Evolutionary conservation across 2,113 vertebrate species (phyloP).

Genomic region (Microcebus murinus): DNA sequence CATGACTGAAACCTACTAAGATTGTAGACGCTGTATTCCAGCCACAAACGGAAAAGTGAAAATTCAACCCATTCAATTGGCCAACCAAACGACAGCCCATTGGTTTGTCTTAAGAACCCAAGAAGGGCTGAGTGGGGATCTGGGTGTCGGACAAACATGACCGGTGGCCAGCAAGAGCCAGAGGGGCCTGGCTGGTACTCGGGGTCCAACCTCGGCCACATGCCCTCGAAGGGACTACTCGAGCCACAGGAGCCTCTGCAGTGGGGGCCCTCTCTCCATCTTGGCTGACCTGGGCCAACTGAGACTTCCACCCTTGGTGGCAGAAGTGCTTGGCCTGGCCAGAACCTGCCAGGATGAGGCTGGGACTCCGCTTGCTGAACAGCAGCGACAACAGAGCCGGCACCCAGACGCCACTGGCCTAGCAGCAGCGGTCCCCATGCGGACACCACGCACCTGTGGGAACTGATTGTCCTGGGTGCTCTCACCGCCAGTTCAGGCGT

Average conservation of each 20-base stretch:
- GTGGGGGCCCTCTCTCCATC: neutral
- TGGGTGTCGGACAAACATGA: neutral
- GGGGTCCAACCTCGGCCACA: neutral
- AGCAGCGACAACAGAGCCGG: neutral
- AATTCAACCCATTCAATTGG: neutral
- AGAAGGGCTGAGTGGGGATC: neutral
- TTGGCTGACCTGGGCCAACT: neutral
- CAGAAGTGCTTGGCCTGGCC: neutral
- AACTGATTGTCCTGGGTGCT: accelerated
- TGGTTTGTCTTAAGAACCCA: neutral
- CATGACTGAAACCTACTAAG: neutral
- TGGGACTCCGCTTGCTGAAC: accelerated
- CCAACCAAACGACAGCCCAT: neutral
- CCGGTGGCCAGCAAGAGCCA: neutral
- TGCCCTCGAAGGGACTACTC: neutral
- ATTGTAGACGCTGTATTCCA: neutral
- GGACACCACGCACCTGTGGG: accelerated
- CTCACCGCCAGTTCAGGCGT: neutral
- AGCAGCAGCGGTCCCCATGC: neutral
- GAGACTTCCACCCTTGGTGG: accelerated
- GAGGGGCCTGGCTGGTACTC: neutral
- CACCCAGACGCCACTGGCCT: no score
- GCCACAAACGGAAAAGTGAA: neutral
- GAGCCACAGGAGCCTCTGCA: accelerated
- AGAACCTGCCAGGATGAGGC: neutral